Base-by-base conservation (phyloP, 2,797 vertebrate species). In the Peromyscus eremicus region DNA sequence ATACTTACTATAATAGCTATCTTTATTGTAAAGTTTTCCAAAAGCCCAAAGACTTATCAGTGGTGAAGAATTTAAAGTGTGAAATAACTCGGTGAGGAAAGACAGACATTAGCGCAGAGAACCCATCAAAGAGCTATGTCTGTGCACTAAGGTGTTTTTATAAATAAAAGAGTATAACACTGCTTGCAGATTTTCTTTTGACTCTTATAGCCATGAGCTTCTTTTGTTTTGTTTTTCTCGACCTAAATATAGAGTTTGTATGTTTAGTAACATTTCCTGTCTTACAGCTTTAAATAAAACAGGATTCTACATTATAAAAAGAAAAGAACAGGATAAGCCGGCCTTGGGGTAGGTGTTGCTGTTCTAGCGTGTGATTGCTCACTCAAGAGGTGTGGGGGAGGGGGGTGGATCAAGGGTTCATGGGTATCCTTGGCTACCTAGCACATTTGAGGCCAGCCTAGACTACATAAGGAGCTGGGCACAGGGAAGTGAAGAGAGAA, bases 231-330 rank as follows among this genome's bases (percentile, higher is more conserved):
- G 81, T 97, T 97, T 95, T 96, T 96, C 97, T 96, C 83, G 89
- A 98, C 95, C 97, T 98, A 98, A 98, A 98, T 97, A 97, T 81
- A 97, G 95, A 73, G 76, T 97, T 95, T 94, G 57, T 93, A 92
- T 97, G 92, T 97, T 97, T 98, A 96, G 94, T 97, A 97, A 96
- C 97, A 98, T 98, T 98, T 98, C 97, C 97, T 98, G 91, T 96
- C 95, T 95, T 97, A 88, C 94, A 97, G 97, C 76, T 86, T 95
- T 94, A 71, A 62, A 85, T 93, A 94, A 94, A 77, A 76, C 16
- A 70, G 90, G 96, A 96, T 97, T 93, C 52, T 97, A 88, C 96
- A 94, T 95, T 89, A 92, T 97, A 97, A 96, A 97, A 98, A 98
- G 97, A 86, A 96, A 91, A 71, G 60, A 97, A 96, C 94, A 98